Conservation (phyloP, 2,113 vertebrate genomes). For the Mesitornis unicolor region DNA sequence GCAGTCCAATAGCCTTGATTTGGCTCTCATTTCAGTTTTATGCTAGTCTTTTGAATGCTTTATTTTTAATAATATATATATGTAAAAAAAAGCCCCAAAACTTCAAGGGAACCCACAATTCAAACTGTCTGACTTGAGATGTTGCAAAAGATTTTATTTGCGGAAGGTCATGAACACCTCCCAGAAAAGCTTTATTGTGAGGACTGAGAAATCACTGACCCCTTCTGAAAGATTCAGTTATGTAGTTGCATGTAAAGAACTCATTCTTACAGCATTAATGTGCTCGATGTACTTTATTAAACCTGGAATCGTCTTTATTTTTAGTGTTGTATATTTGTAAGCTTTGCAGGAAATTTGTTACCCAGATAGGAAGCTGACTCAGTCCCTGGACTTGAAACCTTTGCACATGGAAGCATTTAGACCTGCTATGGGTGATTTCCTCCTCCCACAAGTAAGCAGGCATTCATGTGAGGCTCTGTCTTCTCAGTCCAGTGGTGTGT, state of each 20-base stretch:
- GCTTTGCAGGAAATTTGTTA: background rate
- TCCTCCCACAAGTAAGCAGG: background rate
- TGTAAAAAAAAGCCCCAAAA: background rate
- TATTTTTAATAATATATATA: background rate
- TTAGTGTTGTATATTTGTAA: background rate
- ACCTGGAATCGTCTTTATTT: background rate
- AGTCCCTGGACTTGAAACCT: background rate
- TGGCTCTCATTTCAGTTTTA: background rate
- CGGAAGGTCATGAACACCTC: background rate
- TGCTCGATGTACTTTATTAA: background rate
- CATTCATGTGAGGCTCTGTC: accelerated
- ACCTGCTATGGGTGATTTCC: background rate
- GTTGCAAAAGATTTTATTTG: background rate
- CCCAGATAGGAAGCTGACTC: background rate
- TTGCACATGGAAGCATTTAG: background rate
- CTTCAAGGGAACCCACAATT: accelerated
- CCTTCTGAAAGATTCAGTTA: accelerated
- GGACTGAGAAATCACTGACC: background rate
- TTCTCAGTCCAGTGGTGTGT: background rate
- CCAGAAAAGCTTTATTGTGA: background rate
- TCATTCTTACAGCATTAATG: background rate
- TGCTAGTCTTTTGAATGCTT: background rate
- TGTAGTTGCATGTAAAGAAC: background rate
- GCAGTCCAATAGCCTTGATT: background rate
- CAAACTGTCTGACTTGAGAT: background rate